Conservation (phyloP, 2,113 vertebrate genomes). For the Strix aluco region DNA sequence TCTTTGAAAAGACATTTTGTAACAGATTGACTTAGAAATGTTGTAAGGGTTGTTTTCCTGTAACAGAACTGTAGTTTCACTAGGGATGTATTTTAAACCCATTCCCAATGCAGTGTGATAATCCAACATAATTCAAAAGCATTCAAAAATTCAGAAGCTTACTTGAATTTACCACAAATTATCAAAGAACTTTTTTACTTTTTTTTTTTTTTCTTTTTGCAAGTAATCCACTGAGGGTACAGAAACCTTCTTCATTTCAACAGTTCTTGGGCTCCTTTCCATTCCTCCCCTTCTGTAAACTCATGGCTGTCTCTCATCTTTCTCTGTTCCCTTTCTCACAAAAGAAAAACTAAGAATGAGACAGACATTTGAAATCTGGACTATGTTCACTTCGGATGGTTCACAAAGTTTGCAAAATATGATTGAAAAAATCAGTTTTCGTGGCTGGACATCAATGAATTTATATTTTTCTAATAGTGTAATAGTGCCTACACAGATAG, state of each 20-base stretch:
- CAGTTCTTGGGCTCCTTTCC: not conserved
- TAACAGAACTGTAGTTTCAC: not conserved
- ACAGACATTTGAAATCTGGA: not conserved
- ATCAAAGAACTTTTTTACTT: not conserved
- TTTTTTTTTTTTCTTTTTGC: not conserved
- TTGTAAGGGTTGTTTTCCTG: slow-evolving; percentile 15
- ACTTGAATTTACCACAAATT: slow-evolving; percentile 26
- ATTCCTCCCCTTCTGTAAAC: not conserved
- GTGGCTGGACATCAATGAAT: not conserved
- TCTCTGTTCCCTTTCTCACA: not conserved
- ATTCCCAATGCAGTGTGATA: not conserved
- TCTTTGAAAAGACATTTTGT: slow-evolving; percentile 19
- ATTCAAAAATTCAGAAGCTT: not conserved
- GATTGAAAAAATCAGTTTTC: not conserved
- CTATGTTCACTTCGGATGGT: not conserved
- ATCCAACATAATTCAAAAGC: not conserved
- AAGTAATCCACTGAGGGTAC: not conserved
- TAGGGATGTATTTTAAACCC: not conserved
- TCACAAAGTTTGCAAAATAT: not conserved
- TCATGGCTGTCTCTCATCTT: not conserved
- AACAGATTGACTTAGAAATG: not conserved
- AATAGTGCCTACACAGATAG: not conserved
- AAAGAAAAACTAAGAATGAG: not conserved
- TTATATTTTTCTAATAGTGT: not conserved
- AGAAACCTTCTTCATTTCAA: not conserved